Evolutionary conservation across 2,113 vertebrate species (phyloP), one percentile per base, ranked within the genome.

Genomic region (Varanus salvator): DNA sequence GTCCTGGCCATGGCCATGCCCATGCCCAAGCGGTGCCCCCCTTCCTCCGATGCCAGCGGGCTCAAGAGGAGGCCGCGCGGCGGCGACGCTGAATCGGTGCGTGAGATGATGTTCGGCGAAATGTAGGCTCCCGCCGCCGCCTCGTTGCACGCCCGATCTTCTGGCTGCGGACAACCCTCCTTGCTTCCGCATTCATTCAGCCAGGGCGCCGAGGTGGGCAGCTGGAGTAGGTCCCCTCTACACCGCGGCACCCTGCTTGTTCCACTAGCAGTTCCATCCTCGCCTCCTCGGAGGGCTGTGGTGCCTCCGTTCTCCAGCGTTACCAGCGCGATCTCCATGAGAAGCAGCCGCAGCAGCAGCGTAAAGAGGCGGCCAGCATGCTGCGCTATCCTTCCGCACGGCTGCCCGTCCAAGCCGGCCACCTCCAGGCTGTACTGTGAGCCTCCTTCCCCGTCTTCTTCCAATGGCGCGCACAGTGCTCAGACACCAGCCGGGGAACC

Each of bases 311-410:
- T 98, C 96, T 99, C 98, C 97, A 98, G 97, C 89, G 97, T 98
- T 96, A 98, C 98, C 98, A 98, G 96, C 93, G 98, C 97, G 92
- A 98, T 97, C 97, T 99, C 98, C 98, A 99, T 99, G 91, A 80
- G 88, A 91, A 11, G 88, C 14, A 80, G 94, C 94, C 91, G 95
- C 52, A 4, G 92, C 96, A 98, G 97, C 98, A 98, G 96, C 93
- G 97, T 97, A 92, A 98, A 17, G 88, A 7, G 84, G 94, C 50
- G 84, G 93, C 92, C 95, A 94, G 94, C 97, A 97, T 96, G 90
- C 91, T 96, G 90, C 96, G 96, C 91, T 84, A 88, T 93, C 83
- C 82, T 8, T 60, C 80, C 64, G 81, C 27, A 8, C 6, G 15
- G 60, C 54, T 14, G 48, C 23, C 85, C 19, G 57, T 52, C 89